A percentile compares a stretch with the other conserved stretches of the same genome.
Evolutionary conservation across 2,113 vertebrate genomes (phyloP).

Genomic region (Ancistrus triradiatus): DNA sequence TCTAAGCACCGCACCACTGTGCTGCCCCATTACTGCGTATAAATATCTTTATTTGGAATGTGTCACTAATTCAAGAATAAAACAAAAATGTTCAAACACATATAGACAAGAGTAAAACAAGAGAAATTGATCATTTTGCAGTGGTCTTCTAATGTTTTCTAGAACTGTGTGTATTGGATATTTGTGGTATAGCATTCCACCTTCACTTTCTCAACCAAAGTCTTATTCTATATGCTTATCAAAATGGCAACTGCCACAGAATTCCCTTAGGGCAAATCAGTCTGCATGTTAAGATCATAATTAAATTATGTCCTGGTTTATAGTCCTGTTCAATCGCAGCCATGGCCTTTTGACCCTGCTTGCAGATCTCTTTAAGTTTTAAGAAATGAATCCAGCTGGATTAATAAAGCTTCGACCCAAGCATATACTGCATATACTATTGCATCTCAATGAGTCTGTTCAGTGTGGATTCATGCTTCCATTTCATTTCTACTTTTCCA

Average conservation of each 20-base stretch:
- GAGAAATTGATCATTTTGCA: too few species aligned
- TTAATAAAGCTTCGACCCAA: slow-evolving; percentile 50
- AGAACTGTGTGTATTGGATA: too few species aligned
- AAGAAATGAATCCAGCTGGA: slow-evolving; percentile 45
- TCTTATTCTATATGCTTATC: background rate
- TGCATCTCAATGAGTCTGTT: slow-evolving; percentile 14
- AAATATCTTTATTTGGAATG: too few species aligned
- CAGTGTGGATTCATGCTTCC: slow-evolving; percentile 30
- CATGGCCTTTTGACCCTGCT: slow-evolving; percentile 48
- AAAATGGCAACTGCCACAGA: background rate
- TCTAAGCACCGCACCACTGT: too few species aligned
- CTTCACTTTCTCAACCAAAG: background rate
- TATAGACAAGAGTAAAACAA: too few species aligned
- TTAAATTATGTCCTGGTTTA: slow-evolving; percentile 28
- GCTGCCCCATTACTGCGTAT: too few species aligned
- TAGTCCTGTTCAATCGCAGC: slow-evolving; percentile 22
- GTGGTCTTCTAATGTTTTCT: too few species aligned
- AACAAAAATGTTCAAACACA: too few species aligned
- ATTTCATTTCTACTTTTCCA: slow-evolving; percentile 25
- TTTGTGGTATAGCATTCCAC: background rate
- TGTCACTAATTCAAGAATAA: too few species aligned
- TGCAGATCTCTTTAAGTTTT: slow-evolving; percentile 28
- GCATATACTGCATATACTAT: slow-evolving; percentile 24
- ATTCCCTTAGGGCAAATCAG: slow-evolving; percentile 7
- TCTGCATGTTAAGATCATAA: slow-evolving; percentile 19